phyloP scores from a whole-genome alignment of 2,888 invertebrate genomes.

The Chrysomela aeneicollis region DNA sequence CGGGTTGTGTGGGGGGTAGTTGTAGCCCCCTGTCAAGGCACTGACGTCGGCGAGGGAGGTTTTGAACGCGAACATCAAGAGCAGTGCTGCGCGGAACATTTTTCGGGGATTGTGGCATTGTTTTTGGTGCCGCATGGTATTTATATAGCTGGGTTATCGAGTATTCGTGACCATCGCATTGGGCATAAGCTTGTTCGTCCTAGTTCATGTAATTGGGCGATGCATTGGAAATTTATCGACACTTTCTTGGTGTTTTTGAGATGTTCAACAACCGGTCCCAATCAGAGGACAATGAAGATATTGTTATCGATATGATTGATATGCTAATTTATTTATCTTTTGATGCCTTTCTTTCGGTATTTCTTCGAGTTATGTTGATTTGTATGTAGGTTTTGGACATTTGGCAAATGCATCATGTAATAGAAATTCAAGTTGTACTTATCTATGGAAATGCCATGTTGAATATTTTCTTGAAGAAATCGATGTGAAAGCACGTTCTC shows the following conservation, averaged over 20 bases:
- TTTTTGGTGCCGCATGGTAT: conserved; percentile 24
- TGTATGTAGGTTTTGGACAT: neutral
- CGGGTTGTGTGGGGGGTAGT: conserved; percentile 51
- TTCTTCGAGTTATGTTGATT: neutral
- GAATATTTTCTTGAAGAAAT: too few relatives aligned
- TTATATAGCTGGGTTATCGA: conserved; percentile 33
- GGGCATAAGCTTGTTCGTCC: conserved; percentile 28
- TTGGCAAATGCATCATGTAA: neutral
- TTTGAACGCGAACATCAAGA: neutral
- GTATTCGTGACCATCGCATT: conserved; percentile 40
- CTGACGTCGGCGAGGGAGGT: conserved; percentile 25
- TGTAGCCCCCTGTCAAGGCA: conserved; percentile 38
- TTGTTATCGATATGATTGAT: conserved; percentile 10
- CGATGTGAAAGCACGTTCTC: too few relatives aligned
- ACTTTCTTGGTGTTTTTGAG: conserved; percentile 23
- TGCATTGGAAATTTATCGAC: conserved; percentile 19
- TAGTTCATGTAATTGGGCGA: conserved; percentile 35
- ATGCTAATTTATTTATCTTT: conserved; percentile 10
- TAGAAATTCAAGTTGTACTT: too few relatives aligned
- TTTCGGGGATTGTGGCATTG: conserved; percentile 12
- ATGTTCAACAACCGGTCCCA: conserved; percentile 14
- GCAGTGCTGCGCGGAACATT: conserved; percentile 4
- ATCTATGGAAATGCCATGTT: too few relatives aligned
- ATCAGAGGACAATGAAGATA: conserved; percentile 13
- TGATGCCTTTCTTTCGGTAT: neutral